Evolutionary conservation across 2,797 vertebrate species (phyloP).

Genomic region (Pseudochirops cupreus): DNA sequence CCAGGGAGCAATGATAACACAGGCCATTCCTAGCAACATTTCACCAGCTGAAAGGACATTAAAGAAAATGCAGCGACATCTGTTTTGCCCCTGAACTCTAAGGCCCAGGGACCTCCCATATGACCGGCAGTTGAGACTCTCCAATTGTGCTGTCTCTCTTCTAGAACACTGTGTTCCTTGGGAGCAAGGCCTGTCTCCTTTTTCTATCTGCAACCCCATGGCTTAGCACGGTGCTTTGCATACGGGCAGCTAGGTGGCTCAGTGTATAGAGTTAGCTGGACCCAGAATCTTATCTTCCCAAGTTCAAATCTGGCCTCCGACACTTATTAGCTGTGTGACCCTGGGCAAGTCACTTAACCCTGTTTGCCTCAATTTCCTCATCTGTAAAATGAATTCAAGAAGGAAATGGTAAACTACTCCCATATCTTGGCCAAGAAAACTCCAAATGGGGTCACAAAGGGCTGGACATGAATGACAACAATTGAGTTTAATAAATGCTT

Average conservation of each 20-base stretch:
- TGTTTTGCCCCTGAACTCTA: background rate
- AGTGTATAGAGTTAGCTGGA: background rate
- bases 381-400: background rate
- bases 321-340: background rate
- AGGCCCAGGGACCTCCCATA: background rate
- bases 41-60: background rate
- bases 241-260: background rate
- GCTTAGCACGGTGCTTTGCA: background rate
- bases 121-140: background rate
- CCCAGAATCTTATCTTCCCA: background rate
- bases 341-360: background rate
- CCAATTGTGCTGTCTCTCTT: background rate
- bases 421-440: background rate
- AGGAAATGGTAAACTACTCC: background rate
- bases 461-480: background rate
- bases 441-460: background rate
- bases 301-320: background rate
- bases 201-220: background rate
- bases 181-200: background rate
- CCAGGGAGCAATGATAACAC: background rate
- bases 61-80: background rate
- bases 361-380: background rate
- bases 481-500: background rate
- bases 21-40: background rate
- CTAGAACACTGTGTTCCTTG: background rate